Base-by-base conservation (phyloP, 2,888 invertebrate genomes). In the Cephus spinipes region DNA sequence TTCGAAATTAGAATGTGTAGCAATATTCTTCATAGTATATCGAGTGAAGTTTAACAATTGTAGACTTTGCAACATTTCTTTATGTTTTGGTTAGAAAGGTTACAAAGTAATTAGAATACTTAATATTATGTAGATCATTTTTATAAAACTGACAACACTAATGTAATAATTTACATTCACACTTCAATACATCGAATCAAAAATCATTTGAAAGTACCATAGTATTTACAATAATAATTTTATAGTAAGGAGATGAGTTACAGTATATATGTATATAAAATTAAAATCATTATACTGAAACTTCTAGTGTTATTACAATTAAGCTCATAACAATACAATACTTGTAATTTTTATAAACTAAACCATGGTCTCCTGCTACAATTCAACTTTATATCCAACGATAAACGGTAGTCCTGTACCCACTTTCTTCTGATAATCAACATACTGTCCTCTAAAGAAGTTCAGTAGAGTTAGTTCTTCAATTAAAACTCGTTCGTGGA, bases 401-500 rank as follows among this genome's bases (percentile, higher is more conserved):
- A 99, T 97, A 88, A 97, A 96, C 0, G 98, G 98, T 83, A 99
- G 92, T 0, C 98, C 98, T 3, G 97, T 97, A 12, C 94, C 93
- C 4, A 98, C 98, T 84, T 92, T 92, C 82, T 94, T 93, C 92
- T 98, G 98, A 92, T 99, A 99, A 80, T 95, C 93, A 71, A 94
- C 92, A 91, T 99, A 99, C 77, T 96, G 94, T 81, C 95, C 94
- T 0, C 98, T 98, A 91, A 99, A 99, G 93, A 99, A 99, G 84
- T 96, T 95, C 11, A 99, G 91, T 77, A 99, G 92, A 6, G 96
- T 96, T 77, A 96, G 94, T 93, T 99, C 99, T 92, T 99, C 99
- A 15, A 96, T 94, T 79, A 93, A 94, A 69, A 99, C 95, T 77
- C 99, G 93, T 85, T 96, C 95, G 68, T 95, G 94, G 92, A 99